phyloP scores from a whole-genome alignment of 2,888 invertebrate species.

The Resseliella maxima region DNA sequence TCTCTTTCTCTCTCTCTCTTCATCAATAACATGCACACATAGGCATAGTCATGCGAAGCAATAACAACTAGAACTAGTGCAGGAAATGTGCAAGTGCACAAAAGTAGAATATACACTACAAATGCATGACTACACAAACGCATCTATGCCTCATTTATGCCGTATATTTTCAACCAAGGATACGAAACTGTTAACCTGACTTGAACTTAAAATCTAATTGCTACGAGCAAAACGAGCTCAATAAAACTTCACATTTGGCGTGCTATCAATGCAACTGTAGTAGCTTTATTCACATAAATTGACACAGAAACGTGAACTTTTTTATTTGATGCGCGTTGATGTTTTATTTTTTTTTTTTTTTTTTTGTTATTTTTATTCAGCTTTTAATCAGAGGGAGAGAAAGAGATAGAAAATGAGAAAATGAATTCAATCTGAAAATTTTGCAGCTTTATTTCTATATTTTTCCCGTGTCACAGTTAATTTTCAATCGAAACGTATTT shows the following conservation, averaged over 20 bases:
- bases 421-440: too few relatives aligned
- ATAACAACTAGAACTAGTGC: not conserved
- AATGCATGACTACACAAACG: conserved; percentile 1
- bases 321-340: not conserved
- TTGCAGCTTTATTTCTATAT: too few relatives aligned
- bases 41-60: too few relatives aligned
- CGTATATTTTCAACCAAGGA: conserved; percentile 39
- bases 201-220: conserved; percentile 53
- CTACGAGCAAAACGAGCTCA: not conserved
- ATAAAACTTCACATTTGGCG: conserved; percentile 31
- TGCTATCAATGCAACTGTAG: conserved; percentile 42
- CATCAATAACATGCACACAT: too few relatives aligned
- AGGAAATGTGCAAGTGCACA: not conserved
- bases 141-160: conserved; percentile 48
- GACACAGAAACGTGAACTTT: not conserved
- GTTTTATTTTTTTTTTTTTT: not conserved
- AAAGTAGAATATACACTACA: not conserved
- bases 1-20: too few relatives aligned
- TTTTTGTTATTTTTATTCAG: not conserved
- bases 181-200: conserved; percentile 48
- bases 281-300: not conserved
- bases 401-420: too few relatives aligned
- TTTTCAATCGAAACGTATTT: too few relatives aligned
- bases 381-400: not conserved
- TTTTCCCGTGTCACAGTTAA: too few relatives aligned